Evolutionary conservation across 2,113 vertebrate genomes (phyloP), one percentile per base, ranked within the genome.

Genomic region (Agelaius tricolor): DNA sequence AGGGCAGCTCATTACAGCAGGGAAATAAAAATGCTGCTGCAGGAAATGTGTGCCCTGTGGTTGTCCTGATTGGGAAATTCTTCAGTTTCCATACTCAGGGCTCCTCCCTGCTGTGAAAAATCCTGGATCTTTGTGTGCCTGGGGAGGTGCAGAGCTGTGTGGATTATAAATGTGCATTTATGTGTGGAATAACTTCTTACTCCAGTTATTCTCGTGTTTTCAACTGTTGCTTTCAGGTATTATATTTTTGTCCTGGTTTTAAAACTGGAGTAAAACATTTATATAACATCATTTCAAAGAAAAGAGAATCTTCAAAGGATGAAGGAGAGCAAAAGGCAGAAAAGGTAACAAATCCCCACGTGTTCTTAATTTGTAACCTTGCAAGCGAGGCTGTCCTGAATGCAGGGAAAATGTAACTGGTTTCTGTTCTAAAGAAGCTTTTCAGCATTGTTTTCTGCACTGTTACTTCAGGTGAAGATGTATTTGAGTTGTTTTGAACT

Each of bases 191-290:
- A 46, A 37, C 11, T 71, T 74, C 30, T 51, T 43, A 24, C 10
- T 67, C 13, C 7, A 2, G 2, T 90, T 63, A 24, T 44, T 80
- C n/a, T 93, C 3, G 33, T 55, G 11, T 95, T 94, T 86, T 83
- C 46, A 91, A 91, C 87, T 95, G 33, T 73, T 92, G 61, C 37
- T 62, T 95, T 47, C 93, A 99, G 99, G 99, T 99, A 55, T 97
- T 99, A 26, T 99, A 99, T 97, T 99, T 99, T 95, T 99, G 99
- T 91, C 99, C 99, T 87, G 99, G 99, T 54, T 99, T 99, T 98
- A 99, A 98, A 98, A 98, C 98, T 84, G 99, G 99, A 92, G 97
- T 99, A 17, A 99, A 99, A 90, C 98, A 98, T 62, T 98, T 99
- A 87, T 98, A 98, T 96, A 98, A 97, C 44, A 96, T 99, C 14